Percentiles rank a stretch among this genome's conserved stretches.
phyloP scores from a whole-genome alignment of 2,888 invertebrate genomes.

The Ochropacha duplaris region DNA sequence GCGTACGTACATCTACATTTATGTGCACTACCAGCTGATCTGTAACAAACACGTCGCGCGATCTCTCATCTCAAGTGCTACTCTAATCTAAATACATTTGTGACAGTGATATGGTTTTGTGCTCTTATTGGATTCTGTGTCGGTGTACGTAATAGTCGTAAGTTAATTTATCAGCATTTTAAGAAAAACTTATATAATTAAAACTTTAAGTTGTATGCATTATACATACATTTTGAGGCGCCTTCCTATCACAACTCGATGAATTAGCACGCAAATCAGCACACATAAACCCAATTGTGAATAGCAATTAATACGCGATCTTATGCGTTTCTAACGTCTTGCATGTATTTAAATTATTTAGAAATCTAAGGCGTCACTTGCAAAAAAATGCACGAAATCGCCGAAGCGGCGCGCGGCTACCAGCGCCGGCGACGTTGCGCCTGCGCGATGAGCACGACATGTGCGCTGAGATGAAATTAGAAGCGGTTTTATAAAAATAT shows the following conservation, averaged over 20 bases:
- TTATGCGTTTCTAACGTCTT: constrained; percentile 63
- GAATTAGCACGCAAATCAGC: constrained; percentile 50
- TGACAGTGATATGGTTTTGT: constrained; percentile 81
- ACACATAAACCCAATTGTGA: constrained; percentile 67
- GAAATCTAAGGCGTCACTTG: constrained; percentile 76
- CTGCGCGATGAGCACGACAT: constrained; percentile 40
- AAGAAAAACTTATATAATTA: background rate
- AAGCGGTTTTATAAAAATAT: background rate
- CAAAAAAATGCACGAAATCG: constrained; percentile 76
- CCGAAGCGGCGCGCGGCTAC: constrained; percentile 57
- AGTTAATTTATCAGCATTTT: constrained; percentile 33
- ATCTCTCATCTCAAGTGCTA: constrained; percentile 42
- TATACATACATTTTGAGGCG: background rate
- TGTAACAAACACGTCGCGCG: constrained; percentile 42
- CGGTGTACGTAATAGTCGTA: constrained; percentile 65
- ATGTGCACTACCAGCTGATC: constrained; percentile 31
- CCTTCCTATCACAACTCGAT: constrained; percentile 8
- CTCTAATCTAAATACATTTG: constrained; percentile 54
- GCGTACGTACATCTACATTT: constrained; percentile 37
- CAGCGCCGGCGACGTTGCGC: constrained; percentile 21
- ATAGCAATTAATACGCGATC: constrained; percentile 58
- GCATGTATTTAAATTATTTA: constrained; percentile 81
- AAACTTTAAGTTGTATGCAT: background rate
- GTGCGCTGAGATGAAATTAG: constrained; percentile 22
- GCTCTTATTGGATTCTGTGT: constrained; percentile 72